Base-by-base conservation (phyloP, 2,888 invertebrate species). In the Synergus laeviventris region DNA sequence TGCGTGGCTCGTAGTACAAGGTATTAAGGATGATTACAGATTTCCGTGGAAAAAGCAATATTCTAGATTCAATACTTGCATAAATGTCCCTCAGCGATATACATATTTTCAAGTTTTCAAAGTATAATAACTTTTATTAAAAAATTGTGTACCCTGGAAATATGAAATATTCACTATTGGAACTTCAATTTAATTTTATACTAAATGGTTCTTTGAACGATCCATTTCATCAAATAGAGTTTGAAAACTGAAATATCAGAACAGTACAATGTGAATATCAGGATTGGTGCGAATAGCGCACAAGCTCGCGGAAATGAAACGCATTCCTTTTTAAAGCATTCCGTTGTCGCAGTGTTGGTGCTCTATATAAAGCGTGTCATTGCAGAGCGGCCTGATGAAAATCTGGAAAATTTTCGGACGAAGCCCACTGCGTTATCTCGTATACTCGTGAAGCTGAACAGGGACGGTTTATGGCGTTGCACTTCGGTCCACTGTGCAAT, bases 401-500 rank as follows among this genome's bases (percentile, higher is more conserved):
- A 81, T 81, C 78, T 81, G 79, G 78, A 76, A 78, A 82, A 81
- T 78, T 81, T 82, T 78, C 77, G 77, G 77, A 76, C 78, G 79
- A 81, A 79, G 77, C 74, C 64, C 56, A 73, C 60, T 21, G 56
- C 21, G 56, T 56, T 56, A 56, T 56, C 56, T 56, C 56, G n/a
- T n/a, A 56, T 56, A n/a, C 39, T 59, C 56, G 64, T 59, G 77
- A 21, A 12, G 56, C 59, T 49, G 49, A 31, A 61, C 45, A 12
- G 74, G 78, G 75, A 78, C 77, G 79, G 80, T 84, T 83, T 83
- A 84, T 85, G 81, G 84, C 79, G 81, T 77, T 85, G 83, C 84
- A 84, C 86, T 87, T 86, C 86, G 84, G 83, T 82, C 84, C 85
- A 81, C 77, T 77, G 84, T 85, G 87, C 87, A 89, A 89, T 89